Conservation (phyloP, 2,888 invertebrate species). For the Terebella lapidaria region DNA sequence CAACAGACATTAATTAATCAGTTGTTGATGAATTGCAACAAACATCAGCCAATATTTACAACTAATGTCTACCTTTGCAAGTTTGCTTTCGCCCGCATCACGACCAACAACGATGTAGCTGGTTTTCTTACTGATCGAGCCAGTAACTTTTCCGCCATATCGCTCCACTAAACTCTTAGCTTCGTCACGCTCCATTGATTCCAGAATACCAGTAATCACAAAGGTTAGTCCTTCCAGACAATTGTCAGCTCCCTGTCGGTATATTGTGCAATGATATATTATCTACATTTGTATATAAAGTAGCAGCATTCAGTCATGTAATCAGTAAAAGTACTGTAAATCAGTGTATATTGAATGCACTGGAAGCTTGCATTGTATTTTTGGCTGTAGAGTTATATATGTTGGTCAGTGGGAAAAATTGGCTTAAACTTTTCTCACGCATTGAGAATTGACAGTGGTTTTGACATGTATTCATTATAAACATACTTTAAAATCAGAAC, state of each 20-base stretch:
- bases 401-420: too few species aligned
- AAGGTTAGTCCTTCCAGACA: slow-evolving; percentile 54
- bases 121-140: slow-evolving; percentile 71
- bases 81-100: slow-evolving; percentile 79
- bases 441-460: too few species aligned
- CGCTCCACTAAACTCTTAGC: slow-evolving; percentile 68
- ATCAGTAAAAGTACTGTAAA: too few species aligned
- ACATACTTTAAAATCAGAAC: too few species aligned
- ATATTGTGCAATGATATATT: too few species aligned
- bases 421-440: too few species aligned
- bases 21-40: neutral
- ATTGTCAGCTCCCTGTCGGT: slow-evolving; percentile 55
- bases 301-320: too few species aligned
- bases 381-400: too few species aligned
- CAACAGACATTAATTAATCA: neutral
- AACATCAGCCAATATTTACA: neutral
- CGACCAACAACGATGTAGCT: slow-evolving; percentile 79
- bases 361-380: too few species aligned
- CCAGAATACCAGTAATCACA: slow-evolving; percentile 67
- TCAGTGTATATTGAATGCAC: too few species aligned
- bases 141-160: slow-evolving; percentile 75
- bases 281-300: too few species aligned
- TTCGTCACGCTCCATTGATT: slow-evolving; percentile 81
- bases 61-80: slow-evolving; percentile 61
- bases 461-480: too few species aligned